Conservation (phyloP, 2,888 invertebrate species). For the Scaptomyza polygonia region DNA sequence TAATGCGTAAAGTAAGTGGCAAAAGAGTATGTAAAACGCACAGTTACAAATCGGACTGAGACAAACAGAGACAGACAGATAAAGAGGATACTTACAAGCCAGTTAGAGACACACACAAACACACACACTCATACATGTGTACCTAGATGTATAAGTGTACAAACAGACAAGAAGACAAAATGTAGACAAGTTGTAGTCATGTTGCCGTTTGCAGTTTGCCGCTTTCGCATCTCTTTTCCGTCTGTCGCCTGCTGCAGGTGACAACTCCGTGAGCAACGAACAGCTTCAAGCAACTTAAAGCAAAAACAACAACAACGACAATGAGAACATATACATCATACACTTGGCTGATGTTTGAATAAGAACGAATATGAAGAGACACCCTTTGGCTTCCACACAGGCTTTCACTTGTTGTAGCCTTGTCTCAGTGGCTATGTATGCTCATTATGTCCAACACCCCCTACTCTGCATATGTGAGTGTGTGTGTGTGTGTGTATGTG, state of each 20-base stretch:
- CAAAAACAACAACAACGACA: constrained; percentile 26
- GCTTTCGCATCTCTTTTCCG: constrained; percentile 23
- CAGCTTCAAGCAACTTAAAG: constrained; percentile 24
- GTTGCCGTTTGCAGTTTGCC: constrained; percentile 64
- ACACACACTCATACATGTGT: neutral
- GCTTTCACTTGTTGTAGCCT: constrained; percentile 59
- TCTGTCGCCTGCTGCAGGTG: constrained; percentile 69
- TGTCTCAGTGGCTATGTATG: constrained; percentile 66
- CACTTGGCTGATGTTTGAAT: constrained; percentile 59
- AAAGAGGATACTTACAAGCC: constrained; percentile 32
- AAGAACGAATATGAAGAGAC: constrained; percentile 41
- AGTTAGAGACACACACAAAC: constrained; percentile 24
- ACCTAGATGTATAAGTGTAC: neutral
- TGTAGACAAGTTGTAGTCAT: constrained; percentile 77
- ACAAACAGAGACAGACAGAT: neutral
- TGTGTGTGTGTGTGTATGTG: constrained; percentile 30
- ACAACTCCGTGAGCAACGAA: constrained; percentile 58
- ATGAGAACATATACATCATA: constrained; percentile 40
- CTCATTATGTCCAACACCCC: constrained; percentile 60
- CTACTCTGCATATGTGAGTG: constrained; percentile 12
- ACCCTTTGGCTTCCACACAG: constrained; percentile 41
- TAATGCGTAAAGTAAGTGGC: constrained; percentile 76
- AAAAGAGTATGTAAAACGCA: constrained; percentile 59
- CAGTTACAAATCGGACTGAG: constrained; percentile 5
- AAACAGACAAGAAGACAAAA: constrained; percentile 59